phyloP scores from a whole-genome alignment of 2,113 vertebrate genomes.

The Petromus typicus region DNA sequence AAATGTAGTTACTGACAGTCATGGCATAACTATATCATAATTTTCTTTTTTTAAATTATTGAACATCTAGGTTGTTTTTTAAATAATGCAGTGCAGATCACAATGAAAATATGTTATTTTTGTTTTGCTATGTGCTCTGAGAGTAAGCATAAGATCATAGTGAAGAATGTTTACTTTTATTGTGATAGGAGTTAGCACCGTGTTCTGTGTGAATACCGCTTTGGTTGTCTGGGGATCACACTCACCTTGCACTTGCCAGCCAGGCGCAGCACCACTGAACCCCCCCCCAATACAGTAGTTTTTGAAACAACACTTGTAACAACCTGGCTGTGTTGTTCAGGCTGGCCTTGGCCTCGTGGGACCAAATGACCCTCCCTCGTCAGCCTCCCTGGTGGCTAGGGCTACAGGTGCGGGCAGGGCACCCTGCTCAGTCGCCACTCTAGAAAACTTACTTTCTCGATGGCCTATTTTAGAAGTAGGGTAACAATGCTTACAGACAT shows the following conservation, averaged over 20 bases:
- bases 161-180: not conserved
- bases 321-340: not conserved
- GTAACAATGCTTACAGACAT: not conserved
- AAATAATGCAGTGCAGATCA: not conserved
- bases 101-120: not conserved
- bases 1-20: not conserved
- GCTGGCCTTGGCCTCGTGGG: not conserved
- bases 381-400: not conserved
- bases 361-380: not conserved
- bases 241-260: no score
- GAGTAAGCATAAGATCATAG: not conserved
- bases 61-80: not conserved
- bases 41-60: not conserved
- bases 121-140: not conserved
- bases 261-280: no score
- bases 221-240: no score
- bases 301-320: not conserved
- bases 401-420: not conserved
- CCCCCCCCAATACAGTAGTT: not conserved
- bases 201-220: not conserved
- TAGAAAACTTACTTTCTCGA: not conserved
- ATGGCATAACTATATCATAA: slow-evolving; percentile 13
- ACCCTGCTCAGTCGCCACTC: not conserved
- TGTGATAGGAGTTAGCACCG: not conserved
- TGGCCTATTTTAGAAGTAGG: not conserved